phyloP scores from a whole-genome alignment of 2,113 vertebrate species.

The Raphicerus campestris region DNA sequence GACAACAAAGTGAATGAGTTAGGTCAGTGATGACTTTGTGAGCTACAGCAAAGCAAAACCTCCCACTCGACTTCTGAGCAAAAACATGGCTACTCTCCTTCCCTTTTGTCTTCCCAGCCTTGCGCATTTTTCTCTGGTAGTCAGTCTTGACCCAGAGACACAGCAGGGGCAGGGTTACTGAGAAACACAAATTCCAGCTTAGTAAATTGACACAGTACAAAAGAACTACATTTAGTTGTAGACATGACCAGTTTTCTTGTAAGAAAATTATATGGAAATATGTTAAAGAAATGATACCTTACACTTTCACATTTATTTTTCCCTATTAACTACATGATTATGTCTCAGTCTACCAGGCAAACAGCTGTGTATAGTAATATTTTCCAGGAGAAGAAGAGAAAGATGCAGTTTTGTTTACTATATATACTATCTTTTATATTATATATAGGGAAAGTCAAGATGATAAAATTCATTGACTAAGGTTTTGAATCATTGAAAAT shows the following conservation, averaged over 20 bases:
- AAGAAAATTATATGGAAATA: neutral
- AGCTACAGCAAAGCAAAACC: neutral
- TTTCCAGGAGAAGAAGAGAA: neutral
- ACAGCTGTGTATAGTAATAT: neutral
- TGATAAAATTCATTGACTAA: conserved; percentile 15
- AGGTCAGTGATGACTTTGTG: neutral
- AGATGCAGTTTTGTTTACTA: neutral
- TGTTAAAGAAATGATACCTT: neutral
- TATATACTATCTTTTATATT: conserved; percentile 9
- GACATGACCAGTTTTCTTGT: neutral
- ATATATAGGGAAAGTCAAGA: neutral
- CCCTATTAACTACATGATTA: neutral
- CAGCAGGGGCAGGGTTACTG: neutral
- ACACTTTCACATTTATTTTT: neutral
- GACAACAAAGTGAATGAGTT: neutral
- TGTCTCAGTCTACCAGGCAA: neutral
- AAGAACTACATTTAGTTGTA: neutral
- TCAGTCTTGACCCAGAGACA: neutral
- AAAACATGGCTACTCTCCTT: neutral
- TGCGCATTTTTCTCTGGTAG: neutral
- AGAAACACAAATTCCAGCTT: neutral
- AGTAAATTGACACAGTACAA: neutral
- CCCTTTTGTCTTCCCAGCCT: neutral
- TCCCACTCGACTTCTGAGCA: neutral
- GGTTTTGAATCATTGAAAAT: conserved; percentile 38